Percentiles rank a stretch among this genome's conserved stretches.
Conservation (phyloP, 1,140 invertebrate genomes). For the Gryon sp. region DNA sequence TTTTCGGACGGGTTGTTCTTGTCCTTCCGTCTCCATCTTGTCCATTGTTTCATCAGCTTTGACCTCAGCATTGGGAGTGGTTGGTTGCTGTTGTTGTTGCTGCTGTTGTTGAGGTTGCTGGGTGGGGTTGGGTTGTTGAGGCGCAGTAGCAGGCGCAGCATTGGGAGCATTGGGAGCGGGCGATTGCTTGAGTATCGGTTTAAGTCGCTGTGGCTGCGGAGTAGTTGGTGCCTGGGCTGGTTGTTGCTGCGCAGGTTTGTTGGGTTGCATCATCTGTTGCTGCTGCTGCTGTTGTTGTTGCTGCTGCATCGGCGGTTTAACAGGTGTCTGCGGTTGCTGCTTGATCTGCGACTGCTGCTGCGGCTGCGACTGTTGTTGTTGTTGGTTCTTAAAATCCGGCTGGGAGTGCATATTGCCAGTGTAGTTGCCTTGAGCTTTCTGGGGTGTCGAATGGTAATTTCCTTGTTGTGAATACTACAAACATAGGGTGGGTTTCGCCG, state of each 20-base stretch:
- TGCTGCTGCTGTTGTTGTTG: constrained; percentile 40
- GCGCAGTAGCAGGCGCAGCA: background rate
- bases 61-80: background rate
- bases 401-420: constrained; percentile 65
- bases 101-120: too few species aligned
- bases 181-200: constrained; percentile 72
- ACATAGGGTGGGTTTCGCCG: constrained; percentile 77
- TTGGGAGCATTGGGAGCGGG: background rate
- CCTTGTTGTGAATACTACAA: constrained; percentile 75
- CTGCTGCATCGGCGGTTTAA: constrained; percentile 33
- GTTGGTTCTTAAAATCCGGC: constrained; percentile 60
- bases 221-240: background rate
- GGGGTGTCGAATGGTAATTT: constrained; percentile 68
- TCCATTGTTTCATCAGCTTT: background rate
- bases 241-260: constrained; percentile 1
- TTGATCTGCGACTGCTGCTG: constrained; percentile 45
- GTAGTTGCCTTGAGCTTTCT: constrained; percentile 66
- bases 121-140: too few species aligned
- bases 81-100: background rate
- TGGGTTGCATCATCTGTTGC: constrained; percentile 11
- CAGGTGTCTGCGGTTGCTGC: constrained; percentile 19
- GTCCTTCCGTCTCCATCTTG: constrained; percentile 53
- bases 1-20: constrained; percentile 63
- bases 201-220: constrained; percentile 67
- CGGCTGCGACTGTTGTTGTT: constrained; percentile 42